phyloP scores from a whole-genome alignment of 2,888 invertebrate species.

The Erannis defoliaria region DNA sequence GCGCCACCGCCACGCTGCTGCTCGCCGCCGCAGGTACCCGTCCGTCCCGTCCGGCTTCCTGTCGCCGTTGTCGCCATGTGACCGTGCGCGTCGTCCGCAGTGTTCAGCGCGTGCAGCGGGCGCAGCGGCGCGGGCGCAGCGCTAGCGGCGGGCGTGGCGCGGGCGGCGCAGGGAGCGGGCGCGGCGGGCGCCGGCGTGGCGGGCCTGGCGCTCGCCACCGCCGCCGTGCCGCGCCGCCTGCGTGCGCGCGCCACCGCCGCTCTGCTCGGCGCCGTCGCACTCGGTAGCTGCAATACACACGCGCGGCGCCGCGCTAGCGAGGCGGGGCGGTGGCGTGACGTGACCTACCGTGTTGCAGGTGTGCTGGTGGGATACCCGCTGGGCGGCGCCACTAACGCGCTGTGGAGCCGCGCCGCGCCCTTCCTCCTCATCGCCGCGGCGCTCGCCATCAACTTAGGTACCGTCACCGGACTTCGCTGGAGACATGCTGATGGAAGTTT shows the following conservation, averaged over 20 bases:
- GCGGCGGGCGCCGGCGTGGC: conserved; percentile 70
- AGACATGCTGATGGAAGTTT: too few species aligned
- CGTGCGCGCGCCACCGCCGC: conserved; percentile 62
- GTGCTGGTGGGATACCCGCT: conserved; percentile 80
- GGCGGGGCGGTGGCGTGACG: neutral
- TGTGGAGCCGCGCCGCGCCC: conserved; percentile 70
- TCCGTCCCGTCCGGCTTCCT: too few species aligned
- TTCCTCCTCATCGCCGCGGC: conserved; percentile 69
- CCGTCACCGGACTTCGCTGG: too few species aligned
- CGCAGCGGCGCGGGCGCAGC: conserved; percentile 42
- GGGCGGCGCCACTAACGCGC: conserved; percentile 69
- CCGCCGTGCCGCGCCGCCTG: conserved; percentile 52
- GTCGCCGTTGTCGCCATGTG: neutral
- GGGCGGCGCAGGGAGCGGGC: conserved; percentile 68
- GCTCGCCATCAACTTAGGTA: conserved; percentile 66
- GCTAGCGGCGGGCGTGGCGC: conserved; percentile 54
- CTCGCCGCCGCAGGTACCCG: conserved; percentile 61
- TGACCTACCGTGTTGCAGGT: conserved; percentile 54
- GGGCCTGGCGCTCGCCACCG: conserved; percentile 68
- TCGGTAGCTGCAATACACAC: conserved; percentile 55
- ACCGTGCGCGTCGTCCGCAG: conserved; percentile 7
- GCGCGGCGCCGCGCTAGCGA: neutral
- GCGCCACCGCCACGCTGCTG: conserved; percentile 64
- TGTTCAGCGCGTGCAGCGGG: conserved; percentile 38
- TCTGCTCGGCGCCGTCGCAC: conserved; percentile 75